phyloP scores from a whole-genome alignment of 2,888 invertebrate genomes.

The Erpobdella octoculata region DNA sequence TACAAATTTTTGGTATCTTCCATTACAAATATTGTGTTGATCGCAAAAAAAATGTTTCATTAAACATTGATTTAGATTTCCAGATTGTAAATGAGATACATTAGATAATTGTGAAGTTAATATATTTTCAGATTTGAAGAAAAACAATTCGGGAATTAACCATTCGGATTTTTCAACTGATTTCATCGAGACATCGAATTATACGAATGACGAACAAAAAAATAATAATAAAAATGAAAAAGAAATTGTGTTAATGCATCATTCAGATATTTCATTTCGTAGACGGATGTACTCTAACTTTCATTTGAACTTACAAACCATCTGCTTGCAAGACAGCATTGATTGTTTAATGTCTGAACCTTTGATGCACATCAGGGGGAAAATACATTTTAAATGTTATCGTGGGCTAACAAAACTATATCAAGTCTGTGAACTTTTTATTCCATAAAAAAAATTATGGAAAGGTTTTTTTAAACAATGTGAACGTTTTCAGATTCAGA shows the following conservation, averaged over 20 bases:
- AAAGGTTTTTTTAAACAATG: too few species aligned
- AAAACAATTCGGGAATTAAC: too few species aligned
- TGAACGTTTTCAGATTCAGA: background rate
- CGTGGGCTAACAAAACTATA: conserved; percentile 47
- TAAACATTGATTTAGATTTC: too few species aligned
- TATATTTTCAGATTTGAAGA: too few species aligned
- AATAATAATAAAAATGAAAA: conserved; percentile 18
- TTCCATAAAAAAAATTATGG: background rate
- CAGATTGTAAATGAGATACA: too few species aligned
- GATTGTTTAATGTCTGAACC: conserved; percentile 47
- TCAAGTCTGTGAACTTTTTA: conserved; percentile 40
- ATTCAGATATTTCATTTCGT: conserved; percentile 48
- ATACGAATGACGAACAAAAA: too few species aligned
- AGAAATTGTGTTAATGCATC: conserved; percentile 48
- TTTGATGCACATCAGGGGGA: conserved; percentile 49
- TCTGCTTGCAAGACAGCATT: conserved; percentile 50
- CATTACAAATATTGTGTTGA: too few species aligned
- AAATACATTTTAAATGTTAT: conserved; percentile 50
- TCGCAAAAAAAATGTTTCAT: too few species aligned
- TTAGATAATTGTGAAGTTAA: too few species aligned
- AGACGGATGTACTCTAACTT: conserved; percentile 48
- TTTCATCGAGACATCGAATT: too few species aligned
- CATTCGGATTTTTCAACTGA: too few species aligned
- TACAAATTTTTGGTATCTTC: background rate
- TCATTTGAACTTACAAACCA: conserved; percentile 48